Base-by-base conservation (phyloP, 2,888 invertebrate species). In the Macropis europaea region DNA sequence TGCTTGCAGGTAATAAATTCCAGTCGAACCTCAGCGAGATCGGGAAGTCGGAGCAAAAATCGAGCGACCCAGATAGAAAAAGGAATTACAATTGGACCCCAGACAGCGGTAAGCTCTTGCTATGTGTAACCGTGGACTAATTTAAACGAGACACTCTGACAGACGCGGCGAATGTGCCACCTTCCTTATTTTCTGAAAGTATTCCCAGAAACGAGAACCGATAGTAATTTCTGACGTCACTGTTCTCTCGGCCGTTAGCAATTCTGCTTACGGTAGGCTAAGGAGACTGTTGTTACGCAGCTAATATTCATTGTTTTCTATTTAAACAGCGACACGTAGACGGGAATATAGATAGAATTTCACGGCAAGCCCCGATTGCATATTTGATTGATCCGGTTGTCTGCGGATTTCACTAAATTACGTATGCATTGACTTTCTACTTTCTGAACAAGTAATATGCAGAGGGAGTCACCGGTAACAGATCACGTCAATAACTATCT, bases 31-130 rank as follows among this genome's bases (percentile, higher is more conserved):
- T 90, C 60, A 90, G 90, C 79, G 90, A 90, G 66, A 87, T 90
- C 73, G 90, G 88, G 77, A 90, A 90, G 76, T 90, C 90, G 53
- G 90, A 90, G 78, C 90, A 90, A 69, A 90, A 89, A 62, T 87
- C 87, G n/a, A 84, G 77, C 47, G 84, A 87, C 54, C 70, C 82
- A 47, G 86, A 88, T 70, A 85, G 87, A 57, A 88, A 87, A 77
- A 84, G 84, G 66, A 88, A 86, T 73, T 85, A 82, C 76, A 81
- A 88, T 54, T 89, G 88, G 89, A 73, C 84, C 40, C 77, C 87
- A 34, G 82, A 83, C 53, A 86, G 80, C 48, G 86, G 89, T 89
- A 82, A 86, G 82, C 79, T 56, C 61, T 71, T 57, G 43, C 56
- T 71, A 32, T 45, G 40, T 56, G 56, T 57, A 48, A 72, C 57